phyloP scores from a whole-genome alignment of 2,888 invertebrate genomes.

The Ochropacha duplaris region DNA sequence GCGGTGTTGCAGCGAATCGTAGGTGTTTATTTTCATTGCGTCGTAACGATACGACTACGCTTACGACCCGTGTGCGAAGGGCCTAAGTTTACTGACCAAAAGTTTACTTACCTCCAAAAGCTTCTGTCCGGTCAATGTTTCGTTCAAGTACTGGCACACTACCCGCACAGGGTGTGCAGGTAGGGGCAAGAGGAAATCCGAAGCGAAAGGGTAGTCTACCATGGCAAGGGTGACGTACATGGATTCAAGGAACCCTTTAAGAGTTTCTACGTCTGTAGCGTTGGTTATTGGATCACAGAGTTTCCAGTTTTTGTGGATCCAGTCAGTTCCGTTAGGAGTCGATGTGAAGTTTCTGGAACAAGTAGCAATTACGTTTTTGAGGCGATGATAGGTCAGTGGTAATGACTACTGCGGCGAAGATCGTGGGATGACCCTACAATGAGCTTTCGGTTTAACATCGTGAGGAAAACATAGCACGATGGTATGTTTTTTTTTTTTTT shows the following conservation, averaged over 20 bases:
- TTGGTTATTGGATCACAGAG: slow-evolving; percentile 88
- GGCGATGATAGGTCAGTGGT: too few species aligned
- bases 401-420: too few species aligned
- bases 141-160: slow-evolving; percentile 82
- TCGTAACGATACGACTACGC: too few species aligned
- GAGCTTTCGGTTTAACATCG: too few species aligned
- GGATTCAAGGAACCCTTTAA: slow-evolving; percentile 88
- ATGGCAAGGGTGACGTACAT: slow-evolving; percentile 93
- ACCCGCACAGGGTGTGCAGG: slow-evolving; percentile 92
- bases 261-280: slow-evolving; percentile 49
- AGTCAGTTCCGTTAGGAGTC: slow-evolving; percentile 86
- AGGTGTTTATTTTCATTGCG: too few species aligned
- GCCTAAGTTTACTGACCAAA: too few species aligned
- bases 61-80: not conserved
- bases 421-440: too few species aligned
- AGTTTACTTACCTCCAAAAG: slow-evolving; percentile 72
- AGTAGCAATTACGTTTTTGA: not conserved
- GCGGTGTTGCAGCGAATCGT: too few species aligned
- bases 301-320: slow-evolving; percentile 88
- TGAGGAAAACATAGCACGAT: too few species aligned
- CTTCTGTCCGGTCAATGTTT: slow-evolving; percentile 68
- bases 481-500: too few species aligned
- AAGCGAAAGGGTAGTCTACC: slow-evolving; percentile 97
- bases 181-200: slow-evolving; percentile 90
- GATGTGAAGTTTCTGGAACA: slow-evolving; percentile 71